These are phyloP conservation scores for Aproaerema taeniolella DNA, from an alignment of 2,888 invertebrate species.

Conservation along the genomic window DNA sequence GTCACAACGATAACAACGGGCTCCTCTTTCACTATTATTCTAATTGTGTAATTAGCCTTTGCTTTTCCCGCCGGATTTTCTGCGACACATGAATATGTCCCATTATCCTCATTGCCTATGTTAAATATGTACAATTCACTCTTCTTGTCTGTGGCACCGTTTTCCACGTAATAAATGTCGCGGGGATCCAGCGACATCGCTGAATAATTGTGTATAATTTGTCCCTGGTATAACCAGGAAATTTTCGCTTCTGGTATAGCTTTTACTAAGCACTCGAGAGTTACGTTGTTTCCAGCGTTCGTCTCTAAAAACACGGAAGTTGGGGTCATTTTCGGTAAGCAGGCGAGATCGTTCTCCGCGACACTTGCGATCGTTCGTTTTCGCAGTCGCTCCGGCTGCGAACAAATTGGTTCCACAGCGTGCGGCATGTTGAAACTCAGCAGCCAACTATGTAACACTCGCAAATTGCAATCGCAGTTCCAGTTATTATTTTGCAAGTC, in stretches of 20 bases:
- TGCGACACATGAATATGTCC: conserved; percentile 90
- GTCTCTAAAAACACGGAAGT: conserved; percentile 87
- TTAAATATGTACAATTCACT: conserved; percentile 89
- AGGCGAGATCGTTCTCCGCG: conserved; percentile 85
- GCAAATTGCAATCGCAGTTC: conserved; percentile 91
- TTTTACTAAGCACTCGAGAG: conserved; percentile 87
- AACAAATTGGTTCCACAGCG: conserved; percentile 87
- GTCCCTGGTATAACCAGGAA: conserved; percentile 90
- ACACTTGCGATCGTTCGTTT: conserved; percentile 83
- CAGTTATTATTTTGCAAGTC: conserved; percentile 92
- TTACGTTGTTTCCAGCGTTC: conserved; percentile 88
- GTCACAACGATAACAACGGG: conserved; percentile 82
- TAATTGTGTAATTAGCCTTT: conserved; percentile 88
- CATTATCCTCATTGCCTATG: conserved; percentile 87
- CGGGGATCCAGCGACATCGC: conserved; percentile 80
- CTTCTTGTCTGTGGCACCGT: conserved; percentile 84
- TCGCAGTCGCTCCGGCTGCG: conserved; percentile 81
- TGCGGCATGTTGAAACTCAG: conserved; percentile 86
- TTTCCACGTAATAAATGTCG: conserved; percentile 83
- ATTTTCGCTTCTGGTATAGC: conserved; percentile 89
- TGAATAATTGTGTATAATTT: conserved; percentile 86
- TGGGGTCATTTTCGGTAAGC: conserved; percentile 87
- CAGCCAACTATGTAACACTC: conserved; percentile 88
- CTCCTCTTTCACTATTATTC: conserved; percentile 84
- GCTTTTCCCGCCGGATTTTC: conserved; percentile 90